phyloP scores from a whole-genome alignment of 2,113 vertebrate species.

The Sakesphorus luctuosus region DNA sequence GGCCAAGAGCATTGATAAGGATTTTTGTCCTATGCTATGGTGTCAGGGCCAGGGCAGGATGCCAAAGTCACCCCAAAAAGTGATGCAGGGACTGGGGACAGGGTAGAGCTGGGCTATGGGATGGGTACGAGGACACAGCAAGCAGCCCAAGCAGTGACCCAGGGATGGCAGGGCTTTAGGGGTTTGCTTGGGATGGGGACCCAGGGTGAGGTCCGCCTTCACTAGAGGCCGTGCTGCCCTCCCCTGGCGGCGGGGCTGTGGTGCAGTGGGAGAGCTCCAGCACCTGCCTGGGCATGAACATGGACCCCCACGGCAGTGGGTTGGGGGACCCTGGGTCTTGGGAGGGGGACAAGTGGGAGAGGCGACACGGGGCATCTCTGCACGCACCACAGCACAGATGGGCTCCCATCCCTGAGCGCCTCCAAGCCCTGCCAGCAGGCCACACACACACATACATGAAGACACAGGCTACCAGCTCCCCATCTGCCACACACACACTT shows the following conservation, averaged over 20 bases:
- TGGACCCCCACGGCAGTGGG: neutral
- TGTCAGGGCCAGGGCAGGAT: accelerated
- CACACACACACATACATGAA: neutral
- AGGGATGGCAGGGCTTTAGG: neutral
- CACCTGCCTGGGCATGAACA: too few relatives aligned
- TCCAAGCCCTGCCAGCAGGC: neutral
- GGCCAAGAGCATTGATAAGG: neutral
- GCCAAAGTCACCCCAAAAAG: neutral
- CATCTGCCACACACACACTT: neutral
- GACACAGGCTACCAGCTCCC: neutral
- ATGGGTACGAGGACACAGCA: neutral
- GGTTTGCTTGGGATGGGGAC: neutral
- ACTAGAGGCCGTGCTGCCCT: constrained; percentile 5
- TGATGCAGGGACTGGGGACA: neutral
- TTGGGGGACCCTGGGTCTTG: neutral
- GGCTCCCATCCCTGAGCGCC: neutral
- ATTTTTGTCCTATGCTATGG: neutral
- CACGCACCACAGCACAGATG: neutral
- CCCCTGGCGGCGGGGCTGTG: neutral
- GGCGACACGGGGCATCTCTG: neutral
- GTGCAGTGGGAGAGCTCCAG: neutral
- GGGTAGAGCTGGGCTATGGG: too few relatives aligned
- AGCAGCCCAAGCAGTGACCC: neutral
- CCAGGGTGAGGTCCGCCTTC: neutral
- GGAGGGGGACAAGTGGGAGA: neutral